Percentiles rank a stretch among this genome's conserved stretches.
These are phyloP conservation scores for Phenganax subtilis DNA, from an alignment of 92 coral and sea anemone genomes.

Conservation along the genomic window DNA sequence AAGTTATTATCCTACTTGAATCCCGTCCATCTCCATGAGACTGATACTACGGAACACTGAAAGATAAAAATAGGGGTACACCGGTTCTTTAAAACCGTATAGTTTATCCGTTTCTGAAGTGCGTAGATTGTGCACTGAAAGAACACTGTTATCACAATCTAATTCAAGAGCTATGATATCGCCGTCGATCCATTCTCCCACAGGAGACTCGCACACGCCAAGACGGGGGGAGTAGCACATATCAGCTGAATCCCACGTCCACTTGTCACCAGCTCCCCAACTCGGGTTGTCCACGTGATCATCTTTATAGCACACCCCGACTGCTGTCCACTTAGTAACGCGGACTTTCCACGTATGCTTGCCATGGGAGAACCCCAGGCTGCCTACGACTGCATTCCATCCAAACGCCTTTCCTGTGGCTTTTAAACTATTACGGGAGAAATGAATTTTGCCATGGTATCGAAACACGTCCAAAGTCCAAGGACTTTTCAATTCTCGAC, in stretches of 20 bases:
- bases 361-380: conserved; percentile 29
- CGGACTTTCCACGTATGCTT: conserved; percentile 39
- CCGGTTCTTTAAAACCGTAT: conserved; percentile 36
- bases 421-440: conserved; percentile 33
- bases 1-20: conserved; percentile 18
- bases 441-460: conserved; percentile 41
- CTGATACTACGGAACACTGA: conserved; percentile 37
- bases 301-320: conserved; percentile 38
- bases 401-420: conserved; percentile 42
- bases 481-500: conserved; percentile 32
- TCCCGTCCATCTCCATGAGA: conserved; percentile 28
- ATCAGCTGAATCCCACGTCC: conserved; percentile 44
- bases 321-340: conserved; percentile 44
- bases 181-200: conserved; percentile 43
- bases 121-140: conserved; percentile 31
- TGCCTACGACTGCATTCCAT: conserved; percentile 37
- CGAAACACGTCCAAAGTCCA: conserved; percentile 37
- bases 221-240: conserved; percentile 40
- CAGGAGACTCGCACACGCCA: conserved; percentile 41
- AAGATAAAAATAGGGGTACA: conserved; percentile 38
- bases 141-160: conserved; percentile 37
- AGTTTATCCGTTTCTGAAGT: conserved; percentile 35
- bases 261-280: conserved; percentile 44
- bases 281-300: conserved; percentile 38
- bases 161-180: conserved; percentile 34